Evolutionary conservation across 2,888 invertebrate species (phyloP).

Genomic region (Eupithecia vulgata): DNA sequence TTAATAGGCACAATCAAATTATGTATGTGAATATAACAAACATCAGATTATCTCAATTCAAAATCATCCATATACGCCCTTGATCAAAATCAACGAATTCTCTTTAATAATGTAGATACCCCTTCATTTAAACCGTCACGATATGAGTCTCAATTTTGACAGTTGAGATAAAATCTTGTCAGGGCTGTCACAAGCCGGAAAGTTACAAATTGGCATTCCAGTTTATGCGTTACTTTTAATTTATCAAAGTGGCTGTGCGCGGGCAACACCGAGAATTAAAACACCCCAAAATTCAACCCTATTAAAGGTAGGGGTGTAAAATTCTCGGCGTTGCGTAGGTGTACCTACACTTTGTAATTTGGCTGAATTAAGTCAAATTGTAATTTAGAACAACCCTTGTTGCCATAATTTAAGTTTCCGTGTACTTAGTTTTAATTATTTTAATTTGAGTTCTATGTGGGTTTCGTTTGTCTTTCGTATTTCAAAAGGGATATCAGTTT

Average conservation of each 20-base stretch:
- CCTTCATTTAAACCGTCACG: constrained; percentile 27
- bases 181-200: constrained; percentile 47
- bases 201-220: constrained; percentile 55
- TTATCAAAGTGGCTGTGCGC: constrained; percentile 57
- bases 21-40: neutral
- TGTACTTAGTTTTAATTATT: constrained; percentile 44
- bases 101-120: constrained; percentile 16
- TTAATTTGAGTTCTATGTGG: constrained; percentile 34
- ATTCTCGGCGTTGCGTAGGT: constrained; percentile 48
- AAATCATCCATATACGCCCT: neutral
- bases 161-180: constrained; percentile 51
- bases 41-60: neutral
- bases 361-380: constrained; percentile 60
- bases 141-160: constrained; percentile 46
- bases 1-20: neutral
- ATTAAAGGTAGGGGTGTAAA: constrained; percentile 54
- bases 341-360: constrained; percentile 43
- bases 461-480: constrained; percentile 13
- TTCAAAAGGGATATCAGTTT: neutral
- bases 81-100: constrained; percentile 5
- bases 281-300: constrained; percentile 51
- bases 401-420: constrained; percentile 45
- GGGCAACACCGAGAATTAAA: constrained; percentile 49
- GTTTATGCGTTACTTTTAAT: constrained; percentile 55
- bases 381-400: constrained; percentile 55